Percentiles rank a stretch among this genome's conserved stretches.
Conservation (phyloP, 2,797 vertebrate species). For the Buceros bicornis region DNA sequence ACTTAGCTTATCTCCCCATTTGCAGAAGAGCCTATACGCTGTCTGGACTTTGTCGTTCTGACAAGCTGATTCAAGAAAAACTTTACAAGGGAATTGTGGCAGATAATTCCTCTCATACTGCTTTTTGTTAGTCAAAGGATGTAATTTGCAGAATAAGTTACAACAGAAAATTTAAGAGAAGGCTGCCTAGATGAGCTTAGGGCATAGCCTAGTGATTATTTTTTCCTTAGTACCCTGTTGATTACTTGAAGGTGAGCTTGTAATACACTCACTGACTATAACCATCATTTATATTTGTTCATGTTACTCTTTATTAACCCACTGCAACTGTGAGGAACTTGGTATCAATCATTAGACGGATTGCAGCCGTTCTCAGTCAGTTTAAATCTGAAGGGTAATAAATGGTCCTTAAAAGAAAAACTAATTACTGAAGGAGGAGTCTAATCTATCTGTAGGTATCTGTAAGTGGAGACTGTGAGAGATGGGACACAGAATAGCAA, state of each 20-base stretch:
- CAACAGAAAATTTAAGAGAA: not conserved
- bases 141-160: not conserved
- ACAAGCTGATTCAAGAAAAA: not conserved
- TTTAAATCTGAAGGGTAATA: not conserved
- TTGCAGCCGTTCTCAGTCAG: not conserved
- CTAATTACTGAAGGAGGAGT: not conserved
- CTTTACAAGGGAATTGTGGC: not conserved
- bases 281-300: not conserved
- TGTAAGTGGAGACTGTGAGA: not conserved
- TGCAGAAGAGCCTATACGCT: not conserved
- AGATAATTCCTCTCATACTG: not conserved
- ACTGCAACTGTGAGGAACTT: not conserved
- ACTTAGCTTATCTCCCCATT: not conserved
- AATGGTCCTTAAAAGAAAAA: not conserved
- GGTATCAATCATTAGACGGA: not conserved
- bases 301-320: slow-evolving; percentile 7
- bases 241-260: not conserved
- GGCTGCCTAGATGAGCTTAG: not conserved
- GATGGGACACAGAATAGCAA: not conserved
- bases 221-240: not conserved
- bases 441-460: not conserved
- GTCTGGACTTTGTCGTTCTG: not conserved
- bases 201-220: not conserved
- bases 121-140: not conserved
- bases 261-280: not conserved